phyloP scores from a whole-genome alignment of 2,888 invertebrate species.

The Eutolmus rufibarbis region DNA sequence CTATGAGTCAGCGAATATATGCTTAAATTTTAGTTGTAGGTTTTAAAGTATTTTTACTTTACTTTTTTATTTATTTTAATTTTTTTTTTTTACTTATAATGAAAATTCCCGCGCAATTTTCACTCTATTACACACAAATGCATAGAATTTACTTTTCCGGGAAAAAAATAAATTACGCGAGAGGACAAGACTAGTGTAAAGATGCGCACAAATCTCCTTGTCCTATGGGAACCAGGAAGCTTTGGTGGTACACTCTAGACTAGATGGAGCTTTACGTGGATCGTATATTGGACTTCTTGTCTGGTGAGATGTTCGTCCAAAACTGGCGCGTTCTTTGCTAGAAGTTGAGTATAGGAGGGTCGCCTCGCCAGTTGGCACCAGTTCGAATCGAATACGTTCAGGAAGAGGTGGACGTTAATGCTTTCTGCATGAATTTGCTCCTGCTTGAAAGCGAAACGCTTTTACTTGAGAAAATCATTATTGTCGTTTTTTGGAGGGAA shows the following conservation, averaged over 20 bases:
- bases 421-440: neutral
- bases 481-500: neutral
- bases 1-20: neutral
- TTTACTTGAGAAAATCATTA: neutral
- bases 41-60: neutral
- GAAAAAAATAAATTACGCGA: neutral
- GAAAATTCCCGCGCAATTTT: conserved; percentile 5
- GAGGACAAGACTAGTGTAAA: neutral
- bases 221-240: neutral
- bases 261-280: neutral
- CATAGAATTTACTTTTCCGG: neutral
- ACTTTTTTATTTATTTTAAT: neutral
- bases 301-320: conserved; percentile 13
- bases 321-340: conserved; percentile 40
- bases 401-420: neutral
- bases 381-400: neutral
- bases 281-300: neutral
- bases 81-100: neutral
- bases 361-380: neutral
- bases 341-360: neutral
- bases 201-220: conserved; percentile 6
- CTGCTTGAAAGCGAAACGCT: neutral
- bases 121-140: conserved; percentile 5
- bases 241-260: neutral
- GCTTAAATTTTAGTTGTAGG: neutral